phyloP scores from a whole-genome alignment of 2,888 invertebrate genomes.

The Brachylomia viminalis region DNA sequence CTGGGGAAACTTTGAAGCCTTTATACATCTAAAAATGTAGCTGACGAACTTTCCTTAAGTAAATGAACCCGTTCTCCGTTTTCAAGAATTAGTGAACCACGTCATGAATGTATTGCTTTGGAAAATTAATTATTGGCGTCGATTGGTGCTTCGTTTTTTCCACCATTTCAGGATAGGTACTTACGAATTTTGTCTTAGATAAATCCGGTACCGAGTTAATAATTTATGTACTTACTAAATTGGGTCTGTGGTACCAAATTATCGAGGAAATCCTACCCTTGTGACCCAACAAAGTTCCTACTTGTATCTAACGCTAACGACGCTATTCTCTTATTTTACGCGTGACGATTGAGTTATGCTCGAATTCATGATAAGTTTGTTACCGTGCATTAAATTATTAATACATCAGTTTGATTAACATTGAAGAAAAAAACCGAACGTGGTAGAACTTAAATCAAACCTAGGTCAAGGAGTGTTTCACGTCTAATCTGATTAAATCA shows the following conservation, averaged over 20 bases:
- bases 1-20: neutral
- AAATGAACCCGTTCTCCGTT: neutral
- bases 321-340: neutral
- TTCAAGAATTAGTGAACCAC: neutral
- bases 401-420: constrained; percentile 11
- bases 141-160: neutral
- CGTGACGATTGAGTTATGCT: neutral
- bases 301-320: neutral
- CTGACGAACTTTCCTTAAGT: neutral
- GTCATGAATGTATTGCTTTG: neutral
- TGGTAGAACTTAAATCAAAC: constrained; percentile 23
- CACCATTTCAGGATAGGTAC: neutral
- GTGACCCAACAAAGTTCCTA: neutral
- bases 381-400: neutral
- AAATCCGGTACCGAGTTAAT: neutral
- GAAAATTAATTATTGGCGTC: neutral
- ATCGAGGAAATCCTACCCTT: neutral
- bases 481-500: constrained; percentile 59
- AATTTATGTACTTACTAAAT: neutral
- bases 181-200: neutral
- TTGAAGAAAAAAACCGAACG: constrained; percentile 10
- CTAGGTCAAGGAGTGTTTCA: constrained; percentile 54
- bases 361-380: neutral
- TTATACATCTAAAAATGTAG: neutral
- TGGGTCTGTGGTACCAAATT: neutral